Evolutionary conservation across 2,888 invertebrate species (phyloP).

Genomic region (Adineta ricciae): DNA sequence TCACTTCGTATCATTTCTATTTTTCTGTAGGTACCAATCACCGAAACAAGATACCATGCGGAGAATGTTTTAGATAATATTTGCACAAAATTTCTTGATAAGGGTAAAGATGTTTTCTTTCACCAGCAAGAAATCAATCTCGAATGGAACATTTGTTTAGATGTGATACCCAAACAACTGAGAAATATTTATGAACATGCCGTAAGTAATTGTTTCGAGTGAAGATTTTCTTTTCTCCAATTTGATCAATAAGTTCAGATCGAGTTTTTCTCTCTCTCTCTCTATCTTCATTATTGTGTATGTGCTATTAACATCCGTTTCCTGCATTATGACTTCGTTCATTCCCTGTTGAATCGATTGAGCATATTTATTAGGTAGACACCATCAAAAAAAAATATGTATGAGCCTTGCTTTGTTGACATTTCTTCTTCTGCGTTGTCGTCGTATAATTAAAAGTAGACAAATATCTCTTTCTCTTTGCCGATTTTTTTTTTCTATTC

Average conservation of each 20-base stretch:
- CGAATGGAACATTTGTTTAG: not conserved
- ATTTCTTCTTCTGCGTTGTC: not conserved
- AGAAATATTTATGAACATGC: slow-evolving; percentile 21
- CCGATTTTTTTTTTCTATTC: not conserved
- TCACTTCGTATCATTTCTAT: not conserved
- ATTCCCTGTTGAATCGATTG: not conserved
- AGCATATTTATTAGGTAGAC: slow-evolving; percentile 1
- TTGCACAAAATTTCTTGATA: not conserved
- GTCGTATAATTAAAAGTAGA: slow-evolving; percentile 1
- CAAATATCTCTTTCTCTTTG: not conserved
- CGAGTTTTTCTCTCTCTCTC: not conserved
- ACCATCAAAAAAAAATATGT: not conserved
- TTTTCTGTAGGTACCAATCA: not conserved
- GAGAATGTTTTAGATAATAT: not conserved
- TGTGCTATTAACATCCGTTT: not conserved
- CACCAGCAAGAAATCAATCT: not conserved
- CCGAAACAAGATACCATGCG: slow-evolving; percentile 6
- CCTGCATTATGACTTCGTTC: not conserved
- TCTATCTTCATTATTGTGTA: not conserved
- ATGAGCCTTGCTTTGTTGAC: slow-evolving; percentile 8
- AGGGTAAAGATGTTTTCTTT: too few relatives aligned
- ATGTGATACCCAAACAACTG: not conserved
- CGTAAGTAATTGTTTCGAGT: not conserved
- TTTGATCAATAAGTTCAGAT: not conserved
- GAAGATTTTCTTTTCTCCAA: not conserved